Evolutionary conservation across 2,797 vertebrate species (phyloP).

Genomic region (Acrossocheilus fasciatus): DNA sequence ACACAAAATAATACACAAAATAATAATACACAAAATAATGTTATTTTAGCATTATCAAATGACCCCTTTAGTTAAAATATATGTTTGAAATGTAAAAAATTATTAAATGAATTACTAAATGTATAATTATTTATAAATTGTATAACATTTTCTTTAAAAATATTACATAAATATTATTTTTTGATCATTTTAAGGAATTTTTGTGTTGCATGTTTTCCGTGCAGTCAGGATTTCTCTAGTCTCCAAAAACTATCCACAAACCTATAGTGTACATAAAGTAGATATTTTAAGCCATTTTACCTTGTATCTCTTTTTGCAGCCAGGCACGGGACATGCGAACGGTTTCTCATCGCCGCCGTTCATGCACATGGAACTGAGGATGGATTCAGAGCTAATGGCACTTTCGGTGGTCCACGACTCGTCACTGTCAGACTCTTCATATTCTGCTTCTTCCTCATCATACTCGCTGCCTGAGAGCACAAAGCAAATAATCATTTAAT

Average conservation of each 20-base stretch:
- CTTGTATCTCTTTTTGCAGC: conserved; percentile 99
- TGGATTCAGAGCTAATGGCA: conserved; percentile 98
- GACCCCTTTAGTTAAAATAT: no score
- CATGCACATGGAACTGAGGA: conserved; percentile 99
- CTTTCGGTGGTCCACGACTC: conserved; percentile 99
- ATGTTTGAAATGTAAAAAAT: no score
- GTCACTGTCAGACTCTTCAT: conserved; percentile 97
- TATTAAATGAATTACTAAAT: no score
- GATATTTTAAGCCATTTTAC: conserved; percentile 66
- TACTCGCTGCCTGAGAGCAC: conserved; percentile 91
- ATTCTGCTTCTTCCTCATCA: conserved; percentile 97
- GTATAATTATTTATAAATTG: no score
- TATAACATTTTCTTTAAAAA: no score
- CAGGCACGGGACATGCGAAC: conserved; percentile 97
- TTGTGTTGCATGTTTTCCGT: neutral
- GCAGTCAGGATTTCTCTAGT: neutral
- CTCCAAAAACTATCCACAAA: neutral
- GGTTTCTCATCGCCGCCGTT: conserved; percentile 98
- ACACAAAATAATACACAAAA: no score
- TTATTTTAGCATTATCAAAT: no score
- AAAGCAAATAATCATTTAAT: neutral
- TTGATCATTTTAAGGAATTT: no score
- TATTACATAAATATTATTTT: no score
- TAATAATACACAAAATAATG: no score
- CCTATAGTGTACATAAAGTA: neutral